Evolutionary conservation across 1,140 invertebrate genomes (phyloP), one percentile per base, ranked within the genome.

Genomic region (Drosophila prosaltans): DNA sequence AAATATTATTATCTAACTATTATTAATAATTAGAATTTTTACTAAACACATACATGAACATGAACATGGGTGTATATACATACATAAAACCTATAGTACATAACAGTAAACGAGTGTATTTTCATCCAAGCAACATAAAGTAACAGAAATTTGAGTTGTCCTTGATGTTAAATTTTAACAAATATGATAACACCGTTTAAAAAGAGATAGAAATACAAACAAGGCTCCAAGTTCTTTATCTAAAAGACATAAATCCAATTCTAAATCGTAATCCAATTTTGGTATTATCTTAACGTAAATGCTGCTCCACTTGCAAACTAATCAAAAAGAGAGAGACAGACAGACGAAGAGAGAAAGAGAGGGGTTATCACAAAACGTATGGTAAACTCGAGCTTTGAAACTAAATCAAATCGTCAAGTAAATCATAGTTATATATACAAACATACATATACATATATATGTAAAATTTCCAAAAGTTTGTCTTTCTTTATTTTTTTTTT

Each of bases 1-100:
- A 51, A 51, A 51, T 51, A 51, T 24, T 51, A 51, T 26, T 51
- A 51, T 10, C 45, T 51, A 51, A 51, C 45, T 51, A 51, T 51
- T 51, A 51, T 51, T 51, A 51, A 51, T 51, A 26, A 51, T 51
- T 26, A 24, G 21, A 51, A 51, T 51, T 51, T 51, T 51, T 51
- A 51, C 21, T 26, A 51, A 51, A 48, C 16, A 51, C 21, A 10
- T 24, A 51, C 3, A 51, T 51, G 45, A 21, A 51, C 10, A 51
- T 51, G 21, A 21, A 51, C 6, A 36, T 36, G 32, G 32, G 32
- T 36, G 32, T 36, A 36, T 36, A 36, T 36, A 36, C 32, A 36
- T 36, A 36, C 32, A 36, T 36, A 36, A 6, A 36, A 36, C 32
- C 6, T 36, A 36, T 36, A 36, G 32, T 36, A 36, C 6, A 36